Evolutionary conservation across 2,888 invertebrate genomes (phyloP).

Genomic region (Eudemis profundana): DNA sequence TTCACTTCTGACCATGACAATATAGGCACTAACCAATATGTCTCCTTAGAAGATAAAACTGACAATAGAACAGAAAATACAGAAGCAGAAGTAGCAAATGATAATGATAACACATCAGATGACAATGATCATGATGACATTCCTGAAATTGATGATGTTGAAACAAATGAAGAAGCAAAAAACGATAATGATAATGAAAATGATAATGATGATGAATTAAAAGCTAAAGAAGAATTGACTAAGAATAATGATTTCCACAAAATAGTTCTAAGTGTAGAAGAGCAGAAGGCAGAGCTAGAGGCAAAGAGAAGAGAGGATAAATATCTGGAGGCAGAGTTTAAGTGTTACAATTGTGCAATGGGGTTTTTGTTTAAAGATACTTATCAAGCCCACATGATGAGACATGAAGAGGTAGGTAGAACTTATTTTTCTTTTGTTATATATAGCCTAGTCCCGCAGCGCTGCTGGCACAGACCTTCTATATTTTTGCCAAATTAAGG

Average conservation of each 20-base stretch:
- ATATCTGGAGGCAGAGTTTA: conserved; percentile 72
- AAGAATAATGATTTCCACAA: conserved; percentile 61
- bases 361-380: conserved; percentile 77
- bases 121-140: conserved; percentile 35
- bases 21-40: conserved; percentile 51
- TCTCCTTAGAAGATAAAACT: conserved; percentile 51
- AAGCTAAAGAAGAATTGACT: conserved; percentile 10
- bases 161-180: conserved; percentile 40
- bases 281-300: conserved; percentile 73
- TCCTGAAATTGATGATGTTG: conserved; percentile 29
- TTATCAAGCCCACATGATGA: conserved; percentile 79
- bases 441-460: too few species aligned
- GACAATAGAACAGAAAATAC: neutral
- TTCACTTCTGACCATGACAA: conserved; percentile 48
- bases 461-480: too few species aligned
- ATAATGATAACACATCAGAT: conserved; percentile 29
- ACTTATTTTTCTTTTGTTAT: too few species aligned
- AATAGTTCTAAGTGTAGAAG: conserved; percentile 65
- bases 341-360: conserved; percentile 73
- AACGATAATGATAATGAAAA: conserved; percentile 37
- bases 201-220: conserved; percentile 32
- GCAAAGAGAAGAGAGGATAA: conserved; percentile 69
- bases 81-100: conserved; percentile 20
- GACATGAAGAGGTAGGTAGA: conserved; percentile 75
- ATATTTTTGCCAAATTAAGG: too few species aligned